Evolutionary conservation across 2,797 vertebrate species (phyloP), one percentile per base, ranked within the genome.

Genomic region (Myotis planiceps): DNA sequence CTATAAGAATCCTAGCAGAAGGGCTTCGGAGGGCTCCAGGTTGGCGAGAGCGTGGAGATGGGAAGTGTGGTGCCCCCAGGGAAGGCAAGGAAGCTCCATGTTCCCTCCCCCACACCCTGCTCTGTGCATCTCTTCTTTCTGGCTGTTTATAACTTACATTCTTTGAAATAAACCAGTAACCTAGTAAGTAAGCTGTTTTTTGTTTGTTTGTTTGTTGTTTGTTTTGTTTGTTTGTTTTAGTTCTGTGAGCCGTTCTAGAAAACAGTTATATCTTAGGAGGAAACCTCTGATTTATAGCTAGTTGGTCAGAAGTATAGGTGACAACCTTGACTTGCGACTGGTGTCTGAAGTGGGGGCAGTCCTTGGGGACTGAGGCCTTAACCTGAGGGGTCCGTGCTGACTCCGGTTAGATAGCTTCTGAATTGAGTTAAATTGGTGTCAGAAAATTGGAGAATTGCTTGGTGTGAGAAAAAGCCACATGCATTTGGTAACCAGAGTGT

Each of bases 41-140:
- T 14, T 29, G 14, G 39, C n/a, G n/a, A 75, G 25, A 3, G 6
- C 1, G 1, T 19, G 85, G 25, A 74, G 45, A n/a, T 23, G 1
- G 0, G n/a, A 45, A 45, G 14, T 2, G 3, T 13, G 9, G 18
- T 0, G 13, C 60, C 37, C 18, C 45, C 45, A 13, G 34, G n/a
- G 13, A 72, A 21, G 13, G 21, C 5, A 2, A 4, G n/a, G 55
- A 63, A 63, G 23, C 55, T 53, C 47, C 0, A 0, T 0, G 10
- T 18, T 25, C 55, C 9, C 2, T 37, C 29, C 7, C 25, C 16
- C 12, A 34, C 13, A n/a, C 9, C 58, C 23, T 55, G 55, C 47
- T 34, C 37, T 55, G 2, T 29, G 6, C 21, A 19, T 42, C n/a
- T 79, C 65, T 37, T 49, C 42, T 74, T 60, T 53, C 55, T 74